Conservation (phyloP, 2,888 invertebrate genomes). For the Melinopterus prodromus region DNA sequence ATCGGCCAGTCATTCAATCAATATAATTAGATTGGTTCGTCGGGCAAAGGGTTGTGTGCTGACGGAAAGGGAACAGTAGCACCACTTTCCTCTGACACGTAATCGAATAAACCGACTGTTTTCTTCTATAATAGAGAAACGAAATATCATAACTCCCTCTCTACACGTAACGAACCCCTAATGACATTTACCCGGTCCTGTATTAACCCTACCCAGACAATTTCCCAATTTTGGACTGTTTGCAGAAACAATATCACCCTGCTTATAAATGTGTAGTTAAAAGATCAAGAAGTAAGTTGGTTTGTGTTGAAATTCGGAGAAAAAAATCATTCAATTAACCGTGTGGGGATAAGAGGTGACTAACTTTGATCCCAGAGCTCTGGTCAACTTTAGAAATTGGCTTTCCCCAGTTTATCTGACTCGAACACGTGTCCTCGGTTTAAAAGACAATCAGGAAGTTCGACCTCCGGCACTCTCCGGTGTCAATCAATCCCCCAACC, state of each 20-base stretch:
- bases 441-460: conserved; percentile 20
- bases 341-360: conserved; percentile 9
- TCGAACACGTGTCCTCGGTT: conserved; percentile 38
- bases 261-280: neutral
- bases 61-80: too few relatives aligned
- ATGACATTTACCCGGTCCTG: neutral
- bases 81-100: conserved; percentile 40
- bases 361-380: conserved; percentile 41
- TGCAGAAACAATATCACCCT: neutral
- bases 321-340: neutral
- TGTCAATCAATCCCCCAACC: conserved; percentile 8
- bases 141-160: conserved; percentile 49
- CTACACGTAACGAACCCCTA: neutral
- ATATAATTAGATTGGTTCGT: conserved; percentile 62
- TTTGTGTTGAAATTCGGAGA: too few relatives aligned
- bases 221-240: neutral
- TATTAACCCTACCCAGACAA: neutral
- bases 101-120: conserved; percentile 43
- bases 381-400: conserved; percentile 40
- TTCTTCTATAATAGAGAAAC: conserved; percentile 44
- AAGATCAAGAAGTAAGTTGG: too few relatives aligned
- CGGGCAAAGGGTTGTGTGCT: conserved; percentile 54
- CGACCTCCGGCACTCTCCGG: neutral
- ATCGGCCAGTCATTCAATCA: conserved; percentile 63
- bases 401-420: conserved; percentile 39